Evolutionary conservation across 2,113 vertebrate species (phyloP).

Genomic region (Phaethon lepturus): DNA sequence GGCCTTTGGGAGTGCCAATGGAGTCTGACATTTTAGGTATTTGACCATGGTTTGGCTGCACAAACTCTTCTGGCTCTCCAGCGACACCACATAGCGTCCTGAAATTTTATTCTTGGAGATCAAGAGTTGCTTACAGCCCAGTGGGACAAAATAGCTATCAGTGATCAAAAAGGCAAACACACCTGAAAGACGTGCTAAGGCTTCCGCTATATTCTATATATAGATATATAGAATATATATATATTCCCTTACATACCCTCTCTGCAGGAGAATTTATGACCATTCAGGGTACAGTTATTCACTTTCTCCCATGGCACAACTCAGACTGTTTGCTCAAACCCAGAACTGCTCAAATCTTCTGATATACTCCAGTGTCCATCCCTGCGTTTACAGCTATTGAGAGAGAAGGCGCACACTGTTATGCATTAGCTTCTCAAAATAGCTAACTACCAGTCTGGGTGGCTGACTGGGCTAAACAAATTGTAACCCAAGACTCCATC

Average conservation of each 20-base stretch:
- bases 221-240: too few species aligned
- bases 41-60: neutral
- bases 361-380: neutral
- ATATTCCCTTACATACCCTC: too few species aligned
- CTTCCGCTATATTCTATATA: neutral
- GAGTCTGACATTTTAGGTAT: neutral
- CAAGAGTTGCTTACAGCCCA: neutral
- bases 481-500: slow-evolving; percentile 1
- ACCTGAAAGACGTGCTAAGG: neutral
- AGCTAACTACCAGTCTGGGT: slow-evolving; percentile 12
- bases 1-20: neutral
- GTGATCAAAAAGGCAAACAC: neutral
- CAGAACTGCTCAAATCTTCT: neutral
- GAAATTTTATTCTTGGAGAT: neutral
- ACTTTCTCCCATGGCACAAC: neutral
- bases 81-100: neutral
- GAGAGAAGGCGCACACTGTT: neutral
- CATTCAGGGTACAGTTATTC: neutral
- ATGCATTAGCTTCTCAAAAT: slow-evolving; percentile 35
- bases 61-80: neutral
- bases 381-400: neutral
- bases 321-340: neutral
- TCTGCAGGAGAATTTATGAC: neutral
- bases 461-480: slow-evolving; percentile 1
- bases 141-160: neutral